Conservation (phyloP, 2,797 vertebrate genomes). For the Coilia nasus region DNA sequence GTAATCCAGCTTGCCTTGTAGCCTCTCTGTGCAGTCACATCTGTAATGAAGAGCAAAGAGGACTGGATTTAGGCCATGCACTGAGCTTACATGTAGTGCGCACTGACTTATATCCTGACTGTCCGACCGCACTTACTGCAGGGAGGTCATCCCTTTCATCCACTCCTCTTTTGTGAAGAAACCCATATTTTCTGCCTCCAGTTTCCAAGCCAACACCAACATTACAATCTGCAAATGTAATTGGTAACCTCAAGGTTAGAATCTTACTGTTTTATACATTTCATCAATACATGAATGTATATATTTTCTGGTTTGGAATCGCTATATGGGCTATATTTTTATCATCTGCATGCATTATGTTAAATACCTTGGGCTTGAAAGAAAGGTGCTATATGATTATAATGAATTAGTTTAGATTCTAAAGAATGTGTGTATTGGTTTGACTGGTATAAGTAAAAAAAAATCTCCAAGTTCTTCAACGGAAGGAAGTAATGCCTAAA, state of each 20-base stretch:
- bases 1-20: conserved; percentile 93
- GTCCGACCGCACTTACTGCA: conserved; percentile 88
- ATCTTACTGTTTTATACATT: not conserved
- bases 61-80: not conserved
- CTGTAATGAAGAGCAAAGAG: conserved; percentile 68
- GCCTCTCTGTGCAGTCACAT: conserved; percentile 91
- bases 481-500: not conserved
- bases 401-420: too few relatives aligned
- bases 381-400: too few relatives aligned
- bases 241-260: not conserved
- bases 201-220: conserved; percentile 97
- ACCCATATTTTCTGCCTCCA: conserved; percentile 95
- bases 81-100: not conserved
- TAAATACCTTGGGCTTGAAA: too few relatives aligned
- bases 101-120: not conserved
- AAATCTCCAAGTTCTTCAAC: not conserved
- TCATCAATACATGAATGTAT: not conserved
- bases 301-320: too few relatives aligned
- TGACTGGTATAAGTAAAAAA: not conserved
- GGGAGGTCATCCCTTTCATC: conserved; percentile 93
- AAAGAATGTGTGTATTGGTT: not conserved
- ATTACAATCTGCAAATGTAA: conserved; percentile 86
- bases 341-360: too few relatives aligned
- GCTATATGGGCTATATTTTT: too few relatives aligned
- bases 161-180: conserved; percentile 99